Evolutionary conservation across 2,113 vertebrate species (phyloP).

Genomic region (Sapayoa aenigma): DNA sequence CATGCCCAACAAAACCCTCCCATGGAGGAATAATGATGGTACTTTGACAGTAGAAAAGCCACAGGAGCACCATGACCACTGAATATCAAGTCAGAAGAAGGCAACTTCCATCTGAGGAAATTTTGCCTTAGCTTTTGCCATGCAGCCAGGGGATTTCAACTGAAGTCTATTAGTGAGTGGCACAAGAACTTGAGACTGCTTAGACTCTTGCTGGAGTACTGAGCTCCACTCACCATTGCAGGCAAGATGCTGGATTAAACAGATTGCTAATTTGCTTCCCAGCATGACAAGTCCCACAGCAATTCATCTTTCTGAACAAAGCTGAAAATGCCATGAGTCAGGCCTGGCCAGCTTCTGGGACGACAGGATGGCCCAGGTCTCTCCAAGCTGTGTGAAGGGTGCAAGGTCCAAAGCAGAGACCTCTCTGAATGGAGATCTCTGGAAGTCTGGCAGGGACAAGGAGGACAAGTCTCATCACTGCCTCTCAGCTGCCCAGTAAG

Average conservation of each 20-base stretch:
- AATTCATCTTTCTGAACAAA: not conserved
- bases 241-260: not conserved
- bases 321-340: not conserved
- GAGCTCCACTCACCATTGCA: not conserved
- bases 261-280: not conserved
- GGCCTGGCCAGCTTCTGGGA: not conserved
- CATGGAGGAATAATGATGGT: not conserved
- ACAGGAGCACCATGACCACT: not conserved
- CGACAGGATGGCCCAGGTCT: not conserved
- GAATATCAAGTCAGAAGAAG: not conserved
- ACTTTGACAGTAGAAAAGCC: not conserved
- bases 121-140: not conserved
- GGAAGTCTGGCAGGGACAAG: not conserved
- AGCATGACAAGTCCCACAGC: not conserved
- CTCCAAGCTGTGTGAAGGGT: not conserved
- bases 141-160: not conserved
- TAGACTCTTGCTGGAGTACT: not conserved
- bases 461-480: not conserved
- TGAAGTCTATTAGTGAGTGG: not conserved
- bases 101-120: not conserved
- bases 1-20: not conserved
- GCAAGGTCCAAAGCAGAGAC: not conserved
- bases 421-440: not conserved
- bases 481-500: not conserved
- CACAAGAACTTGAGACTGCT: not conserved